phyloP scores from a whole-genome alignment of 2,888 invertebrate genomes.

The Prenolepis imparis region DNA sequence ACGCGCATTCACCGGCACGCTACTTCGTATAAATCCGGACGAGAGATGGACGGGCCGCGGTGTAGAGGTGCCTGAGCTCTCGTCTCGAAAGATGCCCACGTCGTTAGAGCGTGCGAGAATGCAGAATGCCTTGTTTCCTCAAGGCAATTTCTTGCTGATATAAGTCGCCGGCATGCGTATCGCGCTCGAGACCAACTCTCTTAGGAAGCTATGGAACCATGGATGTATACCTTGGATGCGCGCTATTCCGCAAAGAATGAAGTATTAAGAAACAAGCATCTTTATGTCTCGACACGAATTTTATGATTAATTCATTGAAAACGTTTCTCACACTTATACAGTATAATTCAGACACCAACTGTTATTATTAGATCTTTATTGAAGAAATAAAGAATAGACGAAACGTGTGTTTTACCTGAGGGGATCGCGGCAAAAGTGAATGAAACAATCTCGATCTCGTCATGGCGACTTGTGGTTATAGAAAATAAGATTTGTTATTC shows the following conservation, averaged over 20 bases:
- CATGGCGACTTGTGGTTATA: too few species aligned
- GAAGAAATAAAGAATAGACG: neutral
- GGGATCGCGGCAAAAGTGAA: slow-evolving; percentile 41
- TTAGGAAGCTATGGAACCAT: slow-evolving; percentile 28
- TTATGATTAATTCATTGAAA: slow-evolving; percentile 24
- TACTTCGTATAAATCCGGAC: slow-evolving; percentile 58
- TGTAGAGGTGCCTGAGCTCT: slow-evolving; percentile 50
- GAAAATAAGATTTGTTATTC: slow-evolving; percentile 64
- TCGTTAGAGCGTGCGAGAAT: slow-evolving; percentile 81
- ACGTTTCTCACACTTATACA: neutral
- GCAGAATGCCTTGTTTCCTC: slow-evolving; percentile 76
- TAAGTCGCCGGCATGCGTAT: slow-evolving; percentile 67
- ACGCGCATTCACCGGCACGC: slow-evolving; percentile 45
- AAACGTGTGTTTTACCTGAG: slow-evolving; percentile 28
- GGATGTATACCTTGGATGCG: slow-evolving; percentile 11
- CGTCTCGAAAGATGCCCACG: slow-evolving; percentile 69
- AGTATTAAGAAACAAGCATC: neutral
- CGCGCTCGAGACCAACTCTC: slow-evolving; percentile 21
- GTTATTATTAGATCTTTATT: slow-evolving; percentile 19
- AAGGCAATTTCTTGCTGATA: slow-evolving; percentile 76
- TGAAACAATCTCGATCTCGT: slow-evolving; percentile 59
- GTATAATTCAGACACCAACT: neutral
- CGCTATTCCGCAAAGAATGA: slow-evolving; percentile 19
- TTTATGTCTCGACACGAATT: slow-evolving; percentile 1
- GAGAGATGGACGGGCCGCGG: slow-evolving; percentile 28